A percentile compares a stretch with the other conserved stretches of the same genome.
Conservation (phyloP, 2,888 invertebrate species). For the Zele albiditarsus region DNA sequence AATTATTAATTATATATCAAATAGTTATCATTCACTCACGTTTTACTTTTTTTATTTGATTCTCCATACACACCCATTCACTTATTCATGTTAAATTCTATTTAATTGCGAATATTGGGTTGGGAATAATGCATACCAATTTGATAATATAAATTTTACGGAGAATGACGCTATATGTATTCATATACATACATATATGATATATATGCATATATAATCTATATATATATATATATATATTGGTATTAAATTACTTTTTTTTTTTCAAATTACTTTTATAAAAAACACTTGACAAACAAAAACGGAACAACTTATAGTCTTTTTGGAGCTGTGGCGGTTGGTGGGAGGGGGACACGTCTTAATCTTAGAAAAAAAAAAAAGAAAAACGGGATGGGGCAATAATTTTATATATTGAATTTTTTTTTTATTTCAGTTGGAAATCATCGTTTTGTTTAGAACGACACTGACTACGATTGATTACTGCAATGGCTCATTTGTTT, state of each 20-base stretch:
- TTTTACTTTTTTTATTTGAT: constrained; percentile 48
- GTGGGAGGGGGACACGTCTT: constrained; percentile 17
- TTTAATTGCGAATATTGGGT: constrained; percentile 26
- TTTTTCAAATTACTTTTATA: constrained; percentile 61
- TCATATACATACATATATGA: constrained; percentile 63
- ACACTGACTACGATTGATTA: constrained; percentile 23
- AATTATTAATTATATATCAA: constrained; percentile 60
- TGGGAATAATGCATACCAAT: constrained; percentile 10
- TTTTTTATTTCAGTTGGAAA: not conserved
- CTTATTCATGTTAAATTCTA: constrained; percentile 52
- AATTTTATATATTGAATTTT: not conserved
- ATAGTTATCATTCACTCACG: constrained; percentile 63
- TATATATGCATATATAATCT: constrained; percentile 61
- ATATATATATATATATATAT: constrained; percentile 58
- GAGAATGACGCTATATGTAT: constrained; percentile 40
- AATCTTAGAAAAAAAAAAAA: not conserved
- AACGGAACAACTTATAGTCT: constrained; percentile 71
- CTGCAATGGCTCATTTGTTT: not conserved
- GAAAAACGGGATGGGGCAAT: not conserved
- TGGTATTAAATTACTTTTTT: constrained; percentile 66
- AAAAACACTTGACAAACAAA: constrained; percentile 72
- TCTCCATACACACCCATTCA: constrained; percentile 57
- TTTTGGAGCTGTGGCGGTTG: constrained; percentile 63
- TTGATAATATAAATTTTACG: constrained; percentile 35
- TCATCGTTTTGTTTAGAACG: not conserved